A percentile compares a stretch with the other conserved stretches of the same genome.
Conservation (phyloP, 2,888 invertebrate species). For the Xestia xanthographa region DNA sequence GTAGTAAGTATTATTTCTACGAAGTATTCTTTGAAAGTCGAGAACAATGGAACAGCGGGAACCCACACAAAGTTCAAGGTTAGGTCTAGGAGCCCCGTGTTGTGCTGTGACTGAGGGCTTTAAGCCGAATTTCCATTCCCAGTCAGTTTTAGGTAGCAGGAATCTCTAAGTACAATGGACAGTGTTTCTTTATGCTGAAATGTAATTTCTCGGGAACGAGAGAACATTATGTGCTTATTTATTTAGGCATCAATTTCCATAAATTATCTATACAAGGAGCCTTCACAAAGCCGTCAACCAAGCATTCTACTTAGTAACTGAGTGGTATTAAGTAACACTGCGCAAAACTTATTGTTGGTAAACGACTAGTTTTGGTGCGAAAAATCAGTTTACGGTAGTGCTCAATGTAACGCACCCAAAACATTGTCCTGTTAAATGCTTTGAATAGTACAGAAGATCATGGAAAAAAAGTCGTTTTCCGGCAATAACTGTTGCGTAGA, state of each 20-base stretch:
- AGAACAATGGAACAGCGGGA: conserved; percentile 46
- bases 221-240: background rate
- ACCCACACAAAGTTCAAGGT: conserved; percentile 55
- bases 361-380: background rate
- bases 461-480: too few species aligned
- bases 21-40: conserved; percentile 51
- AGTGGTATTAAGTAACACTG: background rate
- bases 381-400: background rate
- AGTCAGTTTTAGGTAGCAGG: conserved; percentile 11
- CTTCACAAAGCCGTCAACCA: background rate
- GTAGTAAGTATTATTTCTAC: conserved; percentile 7
- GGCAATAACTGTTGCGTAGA: too few species aligned
- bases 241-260: background rate
- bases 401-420: background rate
- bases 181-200: background rate
- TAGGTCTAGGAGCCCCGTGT: conserved; percentile 22
- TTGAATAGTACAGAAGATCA: too few species aligned
- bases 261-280: background rate
- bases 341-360: background rate
- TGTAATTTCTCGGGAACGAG: background rate
- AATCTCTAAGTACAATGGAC: background rate
- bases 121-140: conserved; percentile 29
- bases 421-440: too few species aligned
- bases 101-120: conserved; percentile 21
- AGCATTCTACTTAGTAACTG: too few species aligned